These are phyloP conservation scores for Bovichtus diacanthus DNA, from an alignment of 2,797 vertebrate species.

Conservation along the genomic window DNA sequence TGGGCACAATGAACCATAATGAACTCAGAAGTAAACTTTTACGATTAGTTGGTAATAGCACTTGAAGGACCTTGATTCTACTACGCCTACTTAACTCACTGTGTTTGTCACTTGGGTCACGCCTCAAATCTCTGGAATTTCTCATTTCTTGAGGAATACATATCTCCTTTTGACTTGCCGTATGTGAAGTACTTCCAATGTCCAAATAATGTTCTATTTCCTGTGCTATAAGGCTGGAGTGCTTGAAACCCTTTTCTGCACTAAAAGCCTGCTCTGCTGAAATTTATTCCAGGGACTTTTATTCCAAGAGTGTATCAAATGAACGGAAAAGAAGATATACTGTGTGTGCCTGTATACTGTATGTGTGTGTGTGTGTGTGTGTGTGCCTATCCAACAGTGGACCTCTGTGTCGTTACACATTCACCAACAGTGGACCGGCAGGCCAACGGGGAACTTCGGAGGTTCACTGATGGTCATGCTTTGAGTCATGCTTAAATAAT, in stretches of 20 bases:
- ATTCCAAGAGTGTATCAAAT: constrained; percentile 11
- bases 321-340: constrained; percentile 6
- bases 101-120: not conserved
- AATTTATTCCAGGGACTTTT: constrained; percentile 1
- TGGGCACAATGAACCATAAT: not conserved
- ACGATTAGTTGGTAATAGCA: not conserved
- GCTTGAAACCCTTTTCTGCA: constrained; percentile 1
- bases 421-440: not conserved
- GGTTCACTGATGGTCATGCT: not conserved
- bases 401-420: not conserved
- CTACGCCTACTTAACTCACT: not conserved
- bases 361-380: not conserved
- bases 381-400: not conserved
- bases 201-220: not conserved
- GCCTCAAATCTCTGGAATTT: constrained; percentile 11
- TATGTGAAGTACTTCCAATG: constrained; percentile 1
- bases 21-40: not conserved
- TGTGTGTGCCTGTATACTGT: not conserved
- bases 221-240: constrained; percentile 10
- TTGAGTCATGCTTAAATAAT: not conserved
- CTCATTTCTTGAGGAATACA: constrained; percentile 3
- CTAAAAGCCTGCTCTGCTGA: not conserved
- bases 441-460: too few relatives aligned
- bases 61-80: not conserved
- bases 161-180: not conserved